Evolutionary conservation across 1,140 invertebrate genomes (phyloP).

Genomic region (Kradibia gibbosae): DNA sequence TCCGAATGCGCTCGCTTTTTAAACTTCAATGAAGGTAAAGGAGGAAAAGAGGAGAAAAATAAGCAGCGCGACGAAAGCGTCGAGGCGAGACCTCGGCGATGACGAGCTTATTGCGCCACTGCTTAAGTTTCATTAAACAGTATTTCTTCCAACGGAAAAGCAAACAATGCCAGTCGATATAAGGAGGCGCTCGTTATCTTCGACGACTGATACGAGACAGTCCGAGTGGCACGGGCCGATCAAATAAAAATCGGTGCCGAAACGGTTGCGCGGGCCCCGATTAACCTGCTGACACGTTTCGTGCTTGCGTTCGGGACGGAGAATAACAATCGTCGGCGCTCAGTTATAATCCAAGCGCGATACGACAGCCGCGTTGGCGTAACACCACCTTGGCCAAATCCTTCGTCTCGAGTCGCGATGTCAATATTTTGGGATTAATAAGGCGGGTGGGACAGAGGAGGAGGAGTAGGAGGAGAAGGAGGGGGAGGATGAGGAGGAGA

Average conservation of each 20-base stretch:
- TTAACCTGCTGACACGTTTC: constrained; percentile 33
- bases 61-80: not conserved
- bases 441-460: too few relatives aligned
- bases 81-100: not conserved
- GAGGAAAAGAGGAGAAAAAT: not conserved
- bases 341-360: not conserved
- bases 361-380: not conserved
- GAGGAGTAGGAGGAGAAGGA: too few relatives aligned
- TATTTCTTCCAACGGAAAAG: not conserved
- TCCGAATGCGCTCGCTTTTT: too few relatives aligned
- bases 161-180: not conserved
- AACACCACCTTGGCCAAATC: not conserved
- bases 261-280: not conserved
- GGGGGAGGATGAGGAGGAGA: too few relatives aligned
- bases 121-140: not conserved
- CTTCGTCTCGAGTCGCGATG: not conserved
- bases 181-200: not conserved
- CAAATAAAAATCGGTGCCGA: constrained; percentile 14
- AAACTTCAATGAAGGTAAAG: too few relatives aligned
- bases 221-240: not conserved
- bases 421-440: constrained; percentile 38
- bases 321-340: not conserved
- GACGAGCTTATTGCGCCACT: not conserved
- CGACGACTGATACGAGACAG: not conserved
- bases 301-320: not conserved